These are phyloP conservation scores for Characodon lateralis DNA, from an alignment of 2,797 vertebrate species.

Conservation along the genomic window DNA sequence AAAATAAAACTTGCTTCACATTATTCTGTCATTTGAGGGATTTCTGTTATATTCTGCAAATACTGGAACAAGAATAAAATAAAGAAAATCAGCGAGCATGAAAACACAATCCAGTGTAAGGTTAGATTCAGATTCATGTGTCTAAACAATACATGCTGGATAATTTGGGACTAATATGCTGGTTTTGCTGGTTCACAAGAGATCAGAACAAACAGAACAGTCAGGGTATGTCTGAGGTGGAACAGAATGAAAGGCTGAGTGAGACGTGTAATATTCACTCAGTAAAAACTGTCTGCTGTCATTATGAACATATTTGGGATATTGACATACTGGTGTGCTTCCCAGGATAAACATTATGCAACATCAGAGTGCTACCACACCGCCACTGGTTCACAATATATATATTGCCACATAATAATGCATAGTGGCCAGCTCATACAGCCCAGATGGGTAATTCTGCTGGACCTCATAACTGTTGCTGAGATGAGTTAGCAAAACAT, in stretches of 20 bases:
- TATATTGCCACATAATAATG: background rate
- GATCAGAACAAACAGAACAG: too few species aligned
- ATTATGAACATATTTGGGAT: background rate
- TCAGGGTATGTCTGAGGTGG: too few species aligned
- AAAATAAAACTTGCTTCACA: background rate
- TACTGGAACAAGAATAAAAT: background rate
- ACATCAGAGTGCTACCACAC: background rate
- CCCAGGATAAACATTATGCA: background rate
- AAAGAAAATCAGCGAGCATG: background rate
- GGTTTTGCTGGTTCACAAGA: background rate
- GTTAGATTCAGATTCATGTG: background rate
- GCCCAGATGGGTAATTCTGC: background rate
- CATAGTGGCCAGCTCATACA: background rate
- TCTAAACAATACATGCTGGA: background rate
- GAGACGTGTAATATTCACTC: background rate
- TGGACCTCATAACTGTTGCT: background rate
- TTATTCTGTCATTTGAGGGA: background rate
- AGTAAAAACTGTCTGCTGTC: background rate
- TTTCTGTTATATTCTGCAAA: background rate
- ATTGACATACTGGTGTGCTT: background rate
- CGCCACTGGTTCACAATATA: too few species aligned
- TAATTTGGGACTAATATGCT: background rate
- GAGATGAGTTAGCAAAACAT: background rate
- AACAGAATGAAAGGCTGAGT: too few species aligned
- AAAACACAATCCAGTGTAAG: background rate